These are phyloP conservation scores for Manis crassicaudata DNA, from an alignment of 2,797 vertebrate genomes.

Conservation along the genomic window DNA sequence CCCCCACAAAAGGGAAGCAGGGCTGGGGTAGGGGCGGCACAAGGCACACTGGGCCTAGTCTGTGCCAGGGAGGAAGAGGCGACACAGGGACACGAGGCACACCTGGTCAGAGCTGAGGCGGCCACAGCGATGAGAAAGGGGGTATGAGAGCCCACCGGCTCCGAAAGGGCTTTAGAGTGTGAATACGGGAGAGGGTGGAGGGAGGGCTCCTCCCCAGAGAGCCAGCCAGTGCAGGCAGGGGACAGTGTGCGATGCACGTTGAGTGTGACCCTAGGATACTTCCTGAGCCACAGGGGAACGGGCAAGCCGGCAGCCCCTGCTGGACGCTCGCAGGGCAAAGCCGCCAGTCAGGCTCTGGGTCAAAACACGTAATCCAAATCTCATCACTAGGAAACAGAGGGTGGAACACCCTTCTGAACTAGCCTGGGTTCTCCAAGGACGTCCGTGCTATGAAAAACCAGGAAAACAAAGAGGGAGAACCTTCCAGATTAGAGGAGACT, in stretches of 20 bases:
- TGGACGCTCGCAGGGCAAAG: no score
- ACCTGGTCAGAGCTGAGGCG: no score
- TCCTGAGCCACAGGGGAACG: not conserved
- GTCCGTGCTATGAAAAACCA: not conserved
- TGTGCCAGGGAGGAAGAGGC: fast-evolving
- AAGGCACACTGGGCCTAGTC: not conserved
- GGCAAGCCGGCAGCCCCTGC: no score
- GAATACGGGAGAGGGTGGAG: no score
- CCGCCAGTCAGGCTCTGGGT: no score
- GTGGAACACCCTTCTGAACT: not conserved
- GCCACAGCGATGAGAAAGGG: no score
- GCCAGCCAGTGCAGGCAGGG: not conserved
- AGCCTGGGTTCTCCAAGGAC: not conserved
- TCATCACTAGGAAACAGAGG: not conserved
- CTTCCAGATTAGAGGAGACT: not conserved
- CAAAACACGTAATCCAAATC: no score
- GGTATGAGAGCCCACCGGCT: no score
- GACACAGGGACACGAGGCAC: fast-evolving
- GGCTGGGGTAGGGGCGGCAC: fast-evolving
- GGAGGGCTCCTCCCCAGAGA: no score
- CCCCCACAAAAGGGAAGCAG: not conserved
- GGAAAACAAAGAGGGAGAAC: not conserved
- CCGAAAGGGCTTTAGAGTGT: no score
- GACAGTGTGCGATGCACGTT: no score
- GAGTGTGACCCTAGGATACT: not conserved